phyloP scores from a whole-genome alignment of 2,797 vertebrate genomes.

The Tympanoctomys barrerae region DNA sequence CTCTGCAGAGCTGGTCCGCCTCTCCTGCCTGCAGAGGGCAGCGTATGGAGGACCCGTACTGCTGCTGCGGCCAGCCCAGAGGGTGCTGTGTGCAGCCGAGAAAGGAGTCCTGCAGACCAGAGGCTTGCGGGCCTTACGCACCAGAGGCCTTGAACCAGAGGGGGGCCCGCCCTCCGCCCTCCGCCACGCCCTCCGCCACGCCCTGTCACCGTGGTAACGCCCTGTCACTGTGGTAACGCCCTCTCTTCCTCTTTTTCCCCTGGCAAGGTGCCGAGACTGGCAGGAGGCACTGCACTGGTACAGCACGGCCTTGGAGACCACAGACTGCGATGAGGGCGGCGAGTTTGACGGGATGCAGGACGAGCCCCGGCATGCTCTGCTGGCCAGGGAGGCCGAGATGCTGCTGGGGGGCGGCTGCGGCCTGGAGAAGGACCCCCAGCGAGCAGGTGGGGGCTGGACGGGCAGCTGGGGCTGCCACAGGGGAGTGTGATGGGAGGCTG shows the following conservation, averaged over 20 bases:
- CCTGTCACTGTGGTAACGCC: not conserved
- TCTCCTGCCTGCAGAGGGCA: not conserved
- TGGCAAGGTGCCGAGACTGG: slow-evolving; percentile 93
- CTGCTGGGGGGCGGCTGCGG: slow-evolving; percentile 90
- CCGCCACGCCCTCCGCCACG: not conserved
- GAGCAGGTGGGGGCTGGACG: slow-evolving; percentile 91
- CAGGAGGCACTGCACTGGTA: slow-evolving; percentile 95
- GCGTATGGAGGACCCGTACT: not conserved
- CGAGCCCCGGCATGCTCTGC: slow-evolving; percentile 93
- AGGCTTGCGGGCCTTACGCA: not conserved
- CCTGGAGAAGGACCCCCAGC: slow-evolving; percentile 92
- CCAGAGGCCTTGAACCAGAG: not conserved
- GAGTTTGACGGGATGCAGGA: slow-evolving; percentile 97
- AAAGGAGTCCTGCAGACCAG: not conserved
- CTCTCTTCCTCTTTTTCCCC: not conserved
- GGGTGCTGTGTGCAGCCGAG: not conserved
- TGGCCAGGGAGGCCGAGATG: slow-evolving; percentile 96
- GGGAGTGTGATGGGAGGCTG: no score
- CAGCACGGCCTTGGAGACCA: slow-evolving; percentile 92
- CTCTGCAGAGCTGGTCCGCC: not conserved
- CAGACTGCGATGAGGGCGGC: slow-evolving; percentile 96
- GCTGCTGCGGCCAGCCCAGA: not conserved
- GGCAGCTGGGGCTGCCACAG: slow-evolving; percentile 90
- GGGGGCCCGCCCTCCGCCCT: not conserved
- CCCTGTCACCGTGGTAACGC: not conserved